These are phyloP conservation scores for Carterocephalus palaemon DNA, from an alignment of 2,888 invertebrate genomes.

Conservation along the genomic window DNA sequence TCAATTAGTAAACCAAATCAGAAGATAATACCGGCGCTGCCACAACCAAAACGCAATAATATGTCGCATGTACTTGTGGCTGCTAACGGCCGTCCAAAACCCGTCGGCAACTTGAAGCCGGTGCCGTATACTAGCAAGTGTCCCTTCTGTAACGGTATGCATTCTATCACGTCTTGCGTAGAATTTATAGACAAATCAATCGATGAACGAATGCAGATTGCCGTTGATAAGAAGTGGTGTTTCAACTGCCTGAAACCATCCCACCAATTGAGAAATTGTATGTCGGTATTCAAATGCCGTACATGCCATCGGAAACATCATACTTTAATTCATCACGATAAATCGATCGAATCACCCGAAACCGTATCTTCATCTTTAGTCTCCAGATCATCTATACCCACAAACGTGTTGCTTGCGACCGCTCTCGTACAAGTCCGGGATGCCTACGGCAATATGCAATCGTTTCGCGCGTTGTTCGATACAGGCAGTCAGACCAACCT, in stretches of 20 bases:
- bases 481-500: conserved; percentile 22
- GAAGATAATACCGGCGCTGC: too few species aligned
- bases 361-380: conserved; percentile 8
- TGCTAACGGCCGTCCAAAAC: neutral
- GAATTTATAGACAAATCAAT: conserved; percentile 13
- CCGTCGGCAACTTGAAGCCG: neutral
- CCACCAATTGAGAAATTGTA: conserved; percentile 9
- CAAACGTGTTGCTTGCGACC: conserved; percentile 17
- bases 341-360: conserved; percentile 1
- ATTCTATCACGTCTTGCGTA: conserved; percentile 12
- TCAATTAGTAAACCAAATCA: neutral
- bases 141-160: conserved; percentile 3
- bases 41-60: neutral
- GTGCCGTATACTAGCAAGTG: neutral
- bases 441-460: conserved; percentile 13
- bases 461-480: conserved; percentile 19
- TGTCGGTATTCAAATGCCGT: conserved; percentile 9
- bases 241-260: conserved; percentile 15
- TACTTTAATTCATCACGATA: conserved; percentile 15
- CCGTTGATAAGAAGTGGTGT: conserved; percentile 7
- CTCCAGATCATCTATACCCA: neutral
- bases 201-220: conserved; percentile 16
- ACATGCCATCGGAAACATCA: conserved; percentile 15
- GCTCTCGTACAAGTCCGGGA: conserved; percentile 15
- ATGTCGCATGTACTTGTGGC: neutral